Evolutionary conservation across 2,888 invertebrate species (phyloP).

Genomic region (Salticus scenicus): DNA sequence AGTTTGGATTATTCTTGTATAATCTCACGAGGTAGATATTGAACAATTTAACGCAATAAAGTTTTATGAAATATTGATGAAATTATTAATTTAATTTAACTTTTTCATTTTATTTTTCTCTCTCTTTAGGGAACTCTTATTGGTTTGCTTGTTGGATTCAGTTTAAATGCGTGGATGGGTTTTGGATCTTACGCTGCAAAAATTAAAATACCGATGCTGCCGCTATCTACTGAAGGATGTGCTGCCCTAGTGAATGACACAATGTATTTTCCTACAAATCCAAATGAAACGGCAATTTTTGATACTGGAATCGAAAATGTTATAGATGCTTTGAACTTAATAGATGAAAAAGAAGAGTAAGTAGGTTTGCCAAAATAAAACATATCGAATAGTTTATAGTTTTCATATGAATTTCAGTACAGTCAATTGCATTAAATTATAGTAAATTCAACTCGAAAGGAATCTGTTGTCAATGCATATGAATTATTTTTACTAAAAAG

Average conservation of each 20-base stretch:
- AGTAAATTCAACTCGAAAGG: too few relatives aligned
- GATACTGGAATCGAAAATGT: slow-evolving; percentile 13
- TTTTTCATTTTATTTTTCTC: too few relatives aligned
- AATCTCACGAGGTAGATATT: too few relatives aligned
- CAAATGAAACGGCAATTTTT: not conserved
- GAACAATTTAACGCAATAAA: too few relatives aligned
- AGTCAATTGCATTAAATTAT: too few relatives aligned
- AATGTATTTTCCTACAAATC: not conserved
- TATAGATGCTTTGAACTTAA: slow-evolving; percentile 4
- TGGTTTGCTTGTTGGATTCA: slow-evolving; percentile 37
- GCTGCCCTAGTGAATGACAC: not conserved
- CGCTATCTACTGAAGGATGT: slow-evolving; percentile 23
- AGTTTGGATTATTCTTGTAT: too few relatives aligned
- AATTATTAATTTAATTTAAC: too few relatives aligned
- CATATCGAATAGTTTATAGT: too few relatives aligned
- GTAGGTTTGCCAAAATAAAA: not conserved
- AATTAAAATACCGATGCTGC: not conserved
- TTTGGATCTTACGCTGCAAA: slow-evolving; percentile 42
- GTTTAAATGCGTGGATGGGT: slow-evolving; percentile 47
- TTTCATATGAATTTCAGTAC: too few relatives aligned
- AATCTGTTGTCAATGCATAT: too few relatives aligned
- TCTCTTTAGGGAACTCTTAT: slow-evolving; percentile 39
- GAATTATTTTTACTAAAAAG: too few relatives aligned
- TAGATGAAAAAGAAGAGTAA: slow-evolving; percentile 6
- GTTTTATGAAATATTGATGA: too few relatives aligned